These are phyloP conservation scores for Urosaurus nigricauda DNA, from an alignment of 2,797 vertebrate species.

Conservation along the genomic window DNA sequence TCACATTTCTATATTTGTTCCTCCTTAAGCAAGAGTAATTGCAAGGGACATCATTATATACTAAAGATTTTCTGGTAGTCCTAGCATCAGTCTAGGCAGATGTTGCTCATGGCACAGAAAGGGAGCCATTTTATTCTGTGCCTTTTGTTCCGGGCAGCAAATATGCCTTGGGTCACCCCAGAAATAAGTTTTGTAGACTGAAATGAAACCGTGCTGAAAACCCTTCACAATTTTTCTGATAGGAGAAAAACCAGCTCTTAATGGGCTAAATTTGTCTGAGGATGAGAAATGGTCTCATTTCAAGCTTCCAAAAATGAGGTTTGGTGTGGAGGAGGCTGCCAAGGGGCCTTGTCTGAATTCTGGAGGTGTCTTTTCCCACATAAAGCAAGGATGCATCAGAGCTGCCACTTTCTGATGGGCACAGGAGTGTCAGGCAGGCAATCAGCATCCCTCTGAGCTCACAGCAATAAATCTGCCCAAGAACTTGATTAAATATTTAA, in stretches of 20 bases:
- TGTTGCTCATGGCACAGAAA: too few relatives aligned
- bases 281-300: background rate
- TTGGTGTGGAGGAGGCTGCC: constrained; percentile 2
- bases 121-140: too few relatives aligned
- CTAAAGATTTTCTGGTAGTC: too few relatives aligned
- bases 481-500: constrained; percentile 77
- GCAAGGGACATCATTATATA: too few relatives aligned
- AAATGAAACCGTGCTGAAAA: background rate
- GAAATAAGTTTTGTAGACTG: background rate
- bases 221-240: background rate
- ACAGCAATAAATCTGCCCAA: constrained; percentile 45
- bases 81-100: too few relatives aligned
- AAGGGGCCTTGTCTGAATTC: constrained; percentile 16
- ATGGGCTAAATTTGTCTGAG: background rate
- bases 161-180: background rate
- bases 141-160: too few relatives aligned
- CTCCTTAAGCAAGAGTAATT: too few relatives aligned
- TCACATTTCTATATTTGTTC: too few relatives aligned
- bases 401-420: constrained; percentile 8
- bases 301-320: background rate
- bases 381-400: constrained; percentile 30
- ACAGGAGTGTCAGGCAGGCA: constrained; percentile 21
- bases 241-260: background rate
- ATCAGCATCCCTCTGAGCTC: constrained; percentile 29
- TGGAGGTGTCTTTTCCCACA: background rate